Evolutionary conservation across 2,113 vertebrate species (phyloP).

Genomic region (Eira barbara): DNA sequence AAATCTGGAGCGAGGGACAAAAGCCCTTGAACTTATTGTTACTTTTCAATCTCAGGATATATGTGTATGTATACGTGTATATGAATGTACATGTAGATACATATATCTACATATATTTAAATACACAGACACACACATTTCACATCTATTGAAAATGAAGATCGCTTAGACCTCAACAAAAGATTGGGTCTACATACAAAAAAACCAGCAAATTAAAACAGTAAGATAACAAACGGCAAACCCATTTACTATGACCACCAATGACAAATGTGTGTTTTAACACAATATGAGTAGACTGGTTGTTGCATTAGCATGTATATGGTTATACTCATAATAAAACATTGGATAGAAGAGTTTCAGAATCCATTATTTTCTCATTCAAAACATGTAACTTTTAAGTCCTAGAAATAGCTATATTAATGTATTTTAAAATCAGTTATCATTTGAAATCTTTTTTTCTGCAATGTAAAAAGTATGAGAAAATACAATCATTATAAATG

Average conservation of each 20-base stretch:
- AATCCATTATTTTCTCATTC: background rate
- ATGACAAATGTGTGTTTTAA: background rate
- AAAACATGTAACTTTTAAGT: background rate
- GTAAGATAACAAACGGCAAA: background rate
- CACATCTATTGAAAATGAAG: background rate
- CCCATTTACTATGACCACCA: too few relatives aligned
- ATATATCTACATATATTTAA: too few relatives aligned
- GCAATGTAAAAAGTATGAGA: background rate
- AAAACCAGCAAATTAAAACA: background rate
- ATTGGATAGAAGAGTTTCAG: background rate
- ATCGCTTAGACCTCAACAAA: background rate
- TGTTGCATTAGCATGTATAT: background rate
- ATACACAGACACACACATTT: background rate
- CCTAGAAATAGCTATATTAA: background rate
- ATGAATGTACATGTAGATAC: fast-evolving
- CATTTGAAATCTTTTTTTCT: background rate
- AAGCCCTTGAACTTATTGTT: background rate
- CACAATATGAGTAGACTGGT: background rate
- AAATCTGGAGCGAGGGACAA: background rate
- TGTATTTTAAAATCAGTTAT: background rate
- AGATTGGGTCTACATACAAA: background rate
- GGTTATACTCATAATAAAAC: background rate
- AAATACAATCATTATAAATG: background rate
- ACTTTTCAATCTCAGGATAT: background rate
- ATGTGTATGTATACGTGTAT: background rate